phyloP scores from a whole-genome alignment of 2,888 invertebrate species.

The Chelonus formosanus region DNA sequence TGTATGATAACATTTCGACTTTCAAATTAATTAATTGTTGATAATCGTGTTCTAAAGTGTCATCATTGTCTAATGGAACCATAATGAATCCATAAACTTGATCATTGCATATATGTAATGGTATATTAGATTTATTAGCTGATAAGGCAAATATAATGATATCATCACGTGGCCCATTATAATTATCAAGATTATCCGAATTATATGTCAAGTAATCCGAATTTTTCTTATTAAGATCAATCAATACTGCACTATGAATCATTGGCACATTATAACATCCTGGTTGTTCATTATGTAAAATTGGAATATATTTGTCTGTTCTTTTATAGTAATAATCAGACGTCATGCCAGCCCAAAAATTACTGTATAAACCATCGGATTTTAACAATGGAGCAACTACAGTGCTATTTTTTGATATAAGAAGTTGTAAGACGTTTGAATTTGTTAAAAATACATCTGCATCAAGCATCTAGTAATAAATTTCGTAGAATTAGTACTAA shows the following conservation, averaged over 20 bases:
- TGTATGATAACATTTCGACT: conserved; percentile 72
- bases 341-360: conserved; percentile 96
- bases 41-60: conserved; percentile 72
- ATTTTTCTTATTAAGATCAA: conserved; percentile 72
- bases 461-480: conserved; percentile 77
- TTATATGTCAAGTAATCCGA: conserved; percentile 80
- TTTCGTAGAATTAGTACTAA: conserved; percentile 3
- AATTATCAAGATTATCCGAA: conserved; percentile 70
- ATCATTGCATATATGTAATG: conserved; percentile 83
- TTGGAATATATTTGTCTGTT: conserved; percentile 84
- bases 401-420: conserved; percentile 72
- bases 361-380: conserved; percentile 89
- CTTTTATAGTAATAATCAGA: conserved; percentile 83
- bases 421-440: conserved; percentile 69
- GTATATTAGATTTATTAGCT: conserved; percentile 74
- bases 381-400: conserved; percentile 86
- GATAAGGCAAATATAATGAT: conserved; percentile 91
- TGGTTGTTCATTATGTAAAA: conserved; percentile 73
- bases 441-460: conserved; percentile 84
- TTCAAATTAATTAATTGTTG: conserved; percentile 81
- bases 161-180: conserved; percentile 86
- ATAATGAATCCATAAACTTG: conserved; percentile 82
- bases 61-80: conserved; percentile 79
- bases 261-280: conserved; percentile 90
- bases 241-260: conserved; percentile 88